phyloP scores from a whole-genome alignment of 2,797 vertebrate genomes.

The Arremon aurantiirostris region DNA sequence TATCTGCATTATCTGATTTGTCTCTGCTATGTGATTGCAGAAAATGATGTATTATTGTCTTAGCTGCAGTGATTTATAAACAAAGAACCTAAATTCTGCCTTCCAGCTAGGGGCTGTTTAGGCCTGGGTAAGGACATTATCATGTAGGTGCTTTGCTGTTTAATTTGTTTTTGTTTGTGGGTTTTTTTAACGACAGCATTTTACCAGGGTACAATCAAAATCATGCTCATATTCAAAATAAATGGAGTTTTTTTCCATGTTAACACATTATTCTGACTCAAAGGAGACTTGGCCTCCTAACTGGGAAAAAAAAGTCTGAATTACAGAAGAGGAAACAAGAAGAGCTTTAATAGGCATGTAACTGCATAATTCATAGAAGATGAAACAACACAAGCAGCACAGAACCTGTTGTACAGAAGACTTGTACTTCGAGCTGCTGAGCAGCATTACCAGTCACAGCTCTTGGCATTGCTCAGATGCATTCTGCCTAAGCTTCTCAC shows the following conservation, averaged over 20 bases:
- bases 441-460: neutral
- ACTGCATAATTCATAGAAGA: neutral
- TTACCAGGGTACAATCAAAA: neutral
- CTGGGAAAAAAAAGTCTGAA: neutral
- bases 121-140: neutral
- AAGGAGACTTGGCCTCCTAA: neutral
- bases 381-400: neutral
- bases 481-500: neutral
- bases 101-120: neutral
- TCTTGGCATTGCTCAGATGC: neutral
- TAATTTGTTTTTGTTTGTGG: neutral
- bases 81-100: neutral
- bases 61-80: constrained; percentile 21
- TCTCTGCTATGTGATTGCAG: neutral
- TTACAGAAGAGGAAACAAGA: neutral
- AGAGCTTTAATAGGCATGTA: neutral
- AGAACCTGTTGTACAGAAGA: neutral
- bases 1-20: constrained; percentile 29
- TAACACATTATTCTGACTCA: neutral
- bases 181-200: neutral
- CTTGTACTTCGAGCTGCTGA: neutral
- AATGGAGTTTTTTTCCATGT: neutral
- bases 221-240: neutral
- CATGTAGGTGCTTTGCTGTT: neutral
- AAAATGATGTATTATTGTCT: constrained; percentile 25